Percentiles rank a stretch among this genome's conserved stretches.
Evolutionary conservation across 2,888 invertebrate species (phyloP).

Genomic region (Brenthis ino): DNA sequence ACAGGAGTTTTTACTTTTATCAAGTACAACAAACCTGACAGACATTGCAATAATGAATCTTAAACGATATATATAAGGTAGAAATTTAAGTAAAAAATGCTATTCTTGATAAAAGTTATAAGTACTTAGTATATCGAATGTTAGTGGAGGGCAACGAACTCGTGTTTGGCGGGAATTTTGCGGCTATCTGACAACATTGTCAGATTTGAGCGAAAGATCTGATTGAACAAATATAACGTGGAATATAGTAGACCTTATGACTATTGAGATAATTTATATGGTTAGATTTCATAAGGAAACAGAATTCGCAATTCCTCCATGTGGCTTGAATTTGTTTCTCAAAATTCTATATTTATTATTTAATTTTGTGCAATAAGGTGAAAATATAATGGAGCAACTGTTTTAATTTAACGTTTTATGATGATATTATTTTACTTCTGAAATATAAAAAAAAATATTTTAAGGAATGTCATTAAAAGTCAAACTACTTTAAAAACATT

Average conservation of each 20-base stretch:
- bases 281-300: no score
- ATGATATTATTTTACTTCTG: no score
- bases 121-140: slow-evolving; percentile 31
- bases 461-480: no score
- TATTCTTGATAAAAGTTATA: slow-evolving; percentile 26
- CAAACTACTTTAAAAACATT: no score
- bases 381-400: no score
- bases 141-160: slow-evolving; percentile 44
- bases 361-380: no score
- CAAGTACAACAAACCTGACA: slow-evolving; percentile 46
- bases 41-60: slow-evolving; percentile 13
- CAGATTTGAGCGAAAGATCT: slow-evolving; percentile 18
- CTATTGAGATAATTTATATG: neutral
- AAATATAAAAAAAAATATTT: no score
- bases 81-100: slow-evolving; percentile 17
- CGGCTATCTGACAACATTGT: slow-evolving; percentile 37
- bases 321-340: no score
- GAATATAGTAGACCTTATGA: neutral
- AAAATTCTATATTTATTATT: no score
- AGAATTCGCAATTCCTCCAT: no score
- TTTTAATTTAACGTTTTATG: no score
- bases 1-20: slow-evolving; percentile 76
- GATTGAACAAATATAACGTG: slow-evolving; percentile 3
- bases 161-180: slow-evolving; percentile 48
- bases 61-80: slow-evolving; percentile 19